Conservation (phyloP, 2,888 invertebrate species). For the Oscheius sp. region DNA sequence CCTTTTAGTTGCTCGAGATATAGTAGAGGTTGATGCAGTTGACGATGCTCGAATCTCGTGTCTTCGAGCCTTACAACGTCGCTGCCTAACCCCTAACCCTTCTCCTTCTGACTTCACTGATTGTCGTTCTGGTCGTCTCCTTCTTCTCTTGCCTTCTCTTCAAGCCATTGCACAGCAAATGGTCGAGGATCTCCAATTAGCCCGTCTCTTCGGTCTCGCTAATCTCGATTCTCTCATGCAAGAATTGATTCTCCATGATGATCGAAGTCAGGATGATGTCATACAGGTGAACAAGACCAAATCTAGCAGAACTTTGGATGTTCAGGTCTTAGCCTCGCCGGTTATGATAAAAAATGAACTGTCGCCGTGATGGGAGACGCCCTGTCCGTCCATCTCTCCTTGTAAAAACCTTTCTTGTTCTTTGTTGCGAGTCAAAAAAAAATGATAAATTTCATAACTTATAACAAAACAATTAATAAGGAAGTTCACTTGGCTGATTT, state of each 20-base stretch:
- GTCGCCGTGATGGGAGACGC: slow-evolving; percentile 5
- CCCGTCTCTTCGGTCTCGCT: slow-evolving; percentile 60
- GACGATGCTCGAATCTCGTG: slow-evolving; percentile 49
- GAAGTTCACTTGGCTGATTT: neutral
- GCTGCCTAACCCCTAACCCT: slow-evolving; percentile 24
- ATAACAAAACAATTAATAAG: neutral
- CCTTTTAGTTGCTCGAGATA: slow-evolving; percentile 37
- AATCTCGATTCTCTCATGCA: slow-evolving; percentile 65
- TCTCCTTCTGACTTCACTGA: slow-evolving; percentile 23
- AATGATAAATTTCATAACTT: no score
- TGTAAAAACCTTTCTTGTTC: neutral
- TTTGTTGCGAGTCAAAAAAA: neutral
- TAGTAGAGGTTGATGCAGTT: slow-evolving; percentile 38
- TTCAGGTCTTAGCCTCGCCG: slow-evolving; percentile 7
- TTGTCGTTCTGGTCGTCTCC: slow-evolving; percentile 56
- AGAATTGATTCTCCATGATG: slow-evolving; percentile 58
- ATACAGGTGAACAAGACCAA: neutral
- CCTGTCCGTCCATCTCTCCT: neutral
- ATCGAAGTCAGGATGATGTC: slow-evolving; percentile 38
- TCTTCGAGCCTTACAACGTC: slow-evolving; percentile 43
- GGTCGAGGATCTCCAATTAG: slow-evolving; percentile 66
- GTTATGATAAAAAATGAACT: slow-evolving; percentile 23
- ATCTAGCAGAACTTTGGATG: no score
- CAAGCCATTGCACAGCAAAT: slow-evolving; percentile 57
- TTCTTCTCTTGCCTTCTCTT: slow-evolving; percentile 58